phyloP scores from a whole-genome alignment of 2,888 invertebrate species.

The Ernsta delagoae region DNA sequence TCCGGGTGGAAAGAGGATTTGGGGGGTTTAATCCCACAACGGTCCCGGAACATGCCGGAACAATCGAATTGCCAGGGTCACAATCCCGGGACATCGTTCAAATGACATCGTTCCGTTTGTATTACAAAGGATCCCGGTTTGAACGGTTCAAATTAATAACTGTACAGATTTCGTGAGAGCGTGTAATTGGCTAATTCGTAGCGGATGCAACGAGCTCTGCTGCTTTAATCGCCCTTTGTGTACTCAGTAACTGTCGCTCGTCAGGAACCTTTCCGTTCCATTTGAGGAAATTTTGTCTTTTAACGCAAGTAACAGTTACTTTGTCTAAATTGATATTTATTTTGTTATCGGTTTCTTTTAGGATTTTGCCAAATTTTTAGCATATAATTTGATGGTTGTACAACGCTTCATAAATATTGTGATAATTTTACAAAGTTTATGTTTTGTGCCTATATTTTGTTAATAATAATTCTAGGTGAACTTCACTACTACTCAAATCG shows the following conservation, averaged over 20 bases:
- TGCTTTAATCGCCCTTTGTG: slow-evolving; percentile 1
- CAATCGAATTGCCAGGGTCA: slow-evolving; percentile 53
- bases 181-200: slow-evolving; percentile 24
- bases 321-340: too few relatives aligned
- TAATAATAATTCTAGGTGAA: too few relatives aligned
- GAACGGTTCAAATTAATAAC: slow-evolving; percentile 41
- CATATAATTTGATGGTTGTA: too few relatives aligned
- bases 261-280: slow-evolving; percentile 2
- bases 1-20: slow-evolving; percentile 15
- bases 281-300: not conserved
- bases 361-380: too few relatives aligned
- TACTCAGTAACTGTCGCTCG: not conserved
- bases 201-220: not conserved
- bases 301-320: too few relatives aligned
- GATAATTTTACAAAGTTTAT: too few relatives aligned
- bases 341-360: too few relatives aligned
- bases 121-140: slow-evolving; percentile 38
- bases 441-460: too few relatives aligned
- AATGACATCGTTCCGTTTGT: slow-evolving; percentile 50
- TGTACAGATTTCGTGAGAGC: slow-evolving; percentile 35
- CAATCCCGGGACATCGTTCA: slow-evolving; percentile 40
- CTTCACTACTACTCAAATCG: too few relatives aligned
- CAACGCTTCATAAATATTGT: too few relatives aligned
- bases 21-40: slow-evolving; percentile 45
- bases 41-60: slow-evolving; percentile 42